Percentiles rank a stretch among this genome's conserved stretches.
These are phyloP conservation scores for Ascidia mentula DNA, from an alignment of 23 tunicate genomes.

Conservation along the genomic window DNA sequence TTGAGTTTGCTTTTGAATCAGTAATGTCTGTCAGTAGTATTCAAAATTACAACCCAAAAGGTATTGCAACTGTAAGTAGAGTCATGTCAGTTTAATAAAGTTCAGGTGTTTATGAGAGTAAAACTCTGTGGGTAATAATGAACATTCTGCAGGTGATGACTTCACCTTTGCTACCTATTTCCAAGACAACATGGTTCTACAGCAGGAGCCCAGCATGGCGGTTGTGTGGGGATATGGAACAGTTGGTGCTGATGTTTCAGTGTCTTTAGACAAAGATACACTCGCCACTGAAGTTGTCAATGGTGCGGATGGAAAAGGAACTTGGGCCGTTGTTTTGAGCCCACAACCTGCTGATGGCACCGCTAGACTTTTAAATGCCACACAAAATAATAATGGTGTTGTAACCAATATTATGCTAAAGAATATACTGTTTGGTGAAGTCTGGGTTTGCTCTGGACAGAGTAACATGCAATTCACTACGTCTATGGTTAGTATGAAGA, in stretches of 20 bases:
- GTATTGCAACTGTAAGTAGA: too few species aligned
- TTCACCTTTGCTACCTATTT: constrained; percentile 78
- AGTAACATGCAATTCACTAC: constrained; percentile 77
- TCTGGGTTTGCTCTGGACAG: constrained; percentile 77
- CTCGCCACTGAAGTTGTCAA: constrained; percentile 51
- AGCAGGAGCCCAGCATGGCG: constrained; percentile 69
- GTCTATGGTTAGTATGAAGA: constrained; percentile 32
- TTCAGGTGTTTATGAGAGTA: too few species aligned
- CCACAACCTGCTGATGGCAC: constrained; percentile 32
- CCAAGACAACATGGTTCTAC: constrained; percentile 85
- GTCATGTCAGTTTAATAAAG: too few species aligned
- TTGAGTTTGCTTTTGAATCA: too few species aligned
- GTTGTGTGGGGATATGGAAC: constrained; percentile 88
- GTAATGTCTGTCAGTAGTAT: too few species aligned
- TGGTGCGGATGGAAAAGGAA: constrained; percentile 21
- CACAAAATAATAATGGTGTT: constrained; percentile 29
- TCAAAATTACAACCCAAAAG: too few species aligned
- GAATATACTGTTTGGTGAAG: constrained; percentile 68
- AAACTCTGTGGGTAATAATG: too few species aligned
- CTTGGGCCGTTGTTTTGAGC: constrained; percentile 33
- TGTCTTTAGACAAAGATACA: constrained; percentile 68
- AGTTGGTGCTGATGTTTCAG: constrained; percentile 66
- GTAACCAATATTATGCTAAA: constrained; percentile 17
- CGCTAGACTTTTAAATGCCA: constrained; percentile 21
- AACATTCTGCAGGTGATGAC: not conserved